These are phyloP conservation scores for Chrysolina haemoptera DNA, from an alignment of 2,888 invertebrate species.

Conservation along the genomic window DNA sequence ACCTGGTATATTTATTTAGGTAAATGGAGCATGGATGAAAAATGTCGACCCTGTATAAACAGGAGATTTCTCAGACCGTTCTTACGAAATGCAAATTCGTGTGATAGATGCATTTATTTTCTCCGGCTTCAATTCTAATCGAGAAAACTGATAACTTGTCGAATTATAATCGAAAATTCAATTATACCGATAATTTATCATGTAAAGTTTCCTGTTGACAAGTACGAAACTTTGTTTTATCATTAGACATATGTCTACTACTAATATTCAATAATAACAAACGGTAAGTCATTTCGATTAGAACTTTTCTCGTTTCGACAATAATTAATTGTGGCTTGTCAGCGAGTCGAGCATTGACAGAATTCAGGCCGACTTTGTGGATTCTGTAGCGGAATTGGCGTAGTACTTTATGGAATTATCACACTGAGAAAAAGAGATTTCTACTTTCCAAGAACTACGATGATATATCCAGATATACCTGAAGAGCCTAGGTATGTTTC, in stretches of 20 bases:
- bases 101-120: constrained; percentile 24
- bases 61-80: neutral
- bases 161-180: constrained; percentile 56
- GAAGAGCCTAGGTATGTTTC: too few relatives aligned
- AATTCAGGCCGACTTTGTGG: constrained; percentile 7
- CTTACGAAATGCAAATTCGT: neutral
- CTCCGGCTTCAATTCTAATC: constrained; percentile 36
- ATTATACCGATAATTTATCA: constrained; percentile 57
- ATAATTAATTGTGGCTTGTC: constrained; percentile 53
- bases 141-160: constrained; percentile 49
- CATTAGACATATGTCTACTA: constrained; percentile 48
- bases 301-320: constrained; percentile 49
- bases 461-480: too few relatives aligned
- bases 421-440: too few relatives aligned
- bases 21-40: neutral
- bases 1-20: too few relatives aligned
- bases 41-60: neutral
- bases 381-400: neutral
- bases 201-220: constrained; percentile 55
- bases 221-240: constrained; percentile 53
- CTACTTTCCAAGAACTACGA: too few relatives aligned
- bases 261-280: constrained; percentile 51
- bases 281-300: constrained; percentile 49
- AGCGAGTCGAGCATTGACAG: constrained; percentile 34
- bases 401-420: too few relatives aligned